Conservation (phyloP, 2,888 invertebrate genomes). For the Ramazzottius varieornatus region DNA sequence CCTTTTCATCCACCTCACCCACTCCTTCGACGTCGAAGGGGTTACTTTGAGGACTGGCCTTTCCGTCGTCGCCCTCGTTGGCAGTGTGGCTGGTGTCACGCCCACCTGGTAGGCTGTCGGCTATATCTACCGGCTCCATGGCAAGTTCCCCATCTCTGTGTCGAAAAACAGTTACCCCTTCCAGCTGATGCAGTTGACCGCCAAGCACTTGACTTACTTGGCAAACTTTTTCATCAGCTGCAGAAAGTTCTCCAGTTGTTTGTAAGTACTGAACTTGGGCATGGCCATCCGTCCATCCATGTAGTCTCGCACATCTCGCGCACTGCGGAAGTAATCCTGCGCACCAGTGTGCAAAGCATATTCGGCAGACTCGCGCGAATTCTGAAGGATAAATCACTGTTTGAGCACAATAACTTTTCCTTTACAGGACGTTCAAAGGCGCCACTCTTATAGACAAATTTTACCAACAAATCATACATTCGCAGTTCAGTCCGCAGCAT, state of each 20-base stretch:
- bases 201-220: neutral
- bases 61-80: neutral
- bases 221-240: neutral
- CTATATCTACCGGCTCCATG: neutral
- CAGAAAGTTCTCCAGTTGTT: neutral
- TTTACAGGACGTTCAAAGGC: neutral
- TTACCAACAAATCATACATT: conserved; percentile 3
- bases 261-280: neutral
- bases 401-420: neutral
- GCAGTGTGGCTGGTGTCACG: neutral
- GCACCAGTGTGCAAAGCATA: neutral
- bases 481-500: neutral
- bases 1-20: neutral
- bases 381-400: neutral
- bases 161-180: no score
- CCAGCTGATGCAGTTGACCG: no score
- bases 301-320: neutral
- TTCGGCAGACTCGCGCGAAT: neutral
- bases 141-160: neutral
- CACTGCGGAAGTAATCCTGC: neutral
- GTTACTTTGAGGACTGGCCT: neutral
- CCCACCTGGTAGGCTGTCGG: neutral
- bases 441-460: no score
- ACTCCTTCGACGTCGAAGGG: neutral
- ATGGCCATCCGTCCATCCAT: neutral